These are phyloP conservation scores for Dorcus hopei DNA, from an alignment of 2,888 invertebrate species.

Conservation along the genomic window DNA sequence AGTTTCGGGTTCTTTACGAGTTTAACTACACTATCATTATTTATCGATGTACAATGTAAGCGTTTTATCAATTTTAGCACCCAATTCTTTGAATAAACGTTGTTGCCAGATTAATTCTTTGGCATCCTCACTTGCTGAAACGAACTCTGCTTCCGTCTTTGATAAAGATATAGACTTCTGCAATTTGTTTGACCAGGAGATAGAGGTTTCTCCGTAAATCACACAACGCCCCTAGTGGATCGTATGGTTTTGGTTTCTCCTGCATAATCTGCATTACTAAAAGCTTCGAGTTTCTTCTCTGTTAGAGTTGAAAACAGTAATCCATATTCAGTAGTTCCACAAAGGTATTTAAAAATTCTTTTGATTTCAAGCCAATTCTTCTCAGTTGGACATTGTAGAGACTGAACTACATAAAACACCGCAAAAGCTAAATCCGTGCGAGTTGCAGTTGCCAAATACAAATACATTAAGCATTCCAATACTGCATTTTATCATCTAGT, in stretches of 20 bases:
- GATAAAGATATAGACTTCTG: conserved; percentile 25
- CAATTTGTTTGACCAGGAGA: not conserved
- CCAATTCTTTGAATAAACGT: conserved; percentile 3
- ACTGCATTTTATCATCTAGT: too few species aligned
- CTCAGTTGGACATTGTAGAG: too few species aligned
- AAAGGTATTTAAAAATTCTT: not conserved
- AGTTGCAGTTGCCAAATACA: too few species aligned
- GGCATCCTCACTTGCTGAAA: conserved; percentile 29
- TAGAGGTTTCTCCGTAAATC: not conserved
- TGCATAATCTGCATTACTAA: not conserved
- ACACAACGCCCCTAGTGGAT: not conserved
- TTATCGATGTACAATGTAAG: conserved; percentile 21
- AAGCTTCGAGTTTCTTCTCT: not conserved
- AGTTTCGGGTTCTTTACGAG: conserved; percentile 26
- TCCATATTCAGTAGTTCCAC: not conserved
- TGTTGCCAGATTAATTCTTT: conserved; percentile 24
- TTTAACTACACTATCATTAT: conserved; percentile 21
- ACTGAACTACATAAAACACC: too few species aligned
- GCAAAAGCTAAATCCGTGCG: too few species aligned
- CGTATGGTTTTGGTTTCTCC: not conserved
- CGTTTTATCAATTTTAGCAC: not conserved
- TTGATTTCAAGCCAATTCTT: not conserved
- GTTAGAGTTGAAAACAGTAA: not conserved
- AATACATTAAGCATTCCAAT: too few species aligned
- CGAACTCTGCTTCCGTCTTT: conserved; percentile 34